Base-by-base conservation (phyloP, 2,113 vertebrate genomes). In the Burhinus oedicnemus region DNA sequence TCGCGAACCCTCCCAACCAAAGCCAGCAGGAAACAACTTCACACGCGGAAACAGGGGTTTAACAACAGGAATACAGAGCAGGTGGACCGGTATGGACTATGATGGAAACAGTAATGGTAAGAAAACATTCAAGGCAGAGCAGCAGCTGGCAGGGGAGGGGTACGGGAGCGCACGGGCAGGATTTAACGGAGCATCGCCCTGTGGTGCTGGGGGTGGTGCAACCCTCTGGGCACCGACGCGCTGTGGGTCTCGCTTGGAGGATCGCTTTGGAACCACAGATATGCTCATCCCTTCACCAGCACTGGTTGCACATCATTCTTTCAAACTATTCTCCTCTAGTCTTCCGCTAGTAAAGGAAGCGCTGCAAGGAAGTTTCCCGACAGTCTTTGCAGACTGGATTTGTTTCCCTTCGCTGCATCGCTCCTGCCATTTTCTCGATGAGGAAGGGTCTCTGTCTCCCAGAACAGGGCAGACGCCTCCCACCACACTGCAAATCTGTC, bases 81-180 rank as follows among this genome's bases (percentile, higher is more conserved):
- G 29, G 25, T 40, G 29, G 72, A 76, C n/a, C 25, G 23, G 34
- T 23, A 75, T 6, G 27, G 32, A 82, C 38, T 32, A 34, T 8
- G 4, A 45, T 1, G 6, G 51, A 27, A 91, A 83, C 1, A 71
- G 13, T 10, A 47, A 71, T 5, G 60, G 32, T 4, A 76, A 64
- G 42, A 54, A 29, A 12, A 4, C 15, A 27, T 16, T 66, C 7
- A 4, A 66, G 42, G 25, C 15, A 49, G 66, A 68, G 29, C 49
- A 74, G 11, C 26, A 65, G 2, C 70, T 51, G 0, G 0, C 12
- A 26, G 17, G 1, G 3, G 42, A 78, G 20, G 23, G 11, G 19
- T 26, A 36, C 10, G 22, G 29, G 38, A 77, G n/a, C 1, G 2
- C 40, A 12, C 0, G 8, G 34, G 45, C 6, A 38, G 21, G 52